Base-by-base conservation (phyloP, 2,113 vertebrate species). In the Osmerus mordax region DNA sequence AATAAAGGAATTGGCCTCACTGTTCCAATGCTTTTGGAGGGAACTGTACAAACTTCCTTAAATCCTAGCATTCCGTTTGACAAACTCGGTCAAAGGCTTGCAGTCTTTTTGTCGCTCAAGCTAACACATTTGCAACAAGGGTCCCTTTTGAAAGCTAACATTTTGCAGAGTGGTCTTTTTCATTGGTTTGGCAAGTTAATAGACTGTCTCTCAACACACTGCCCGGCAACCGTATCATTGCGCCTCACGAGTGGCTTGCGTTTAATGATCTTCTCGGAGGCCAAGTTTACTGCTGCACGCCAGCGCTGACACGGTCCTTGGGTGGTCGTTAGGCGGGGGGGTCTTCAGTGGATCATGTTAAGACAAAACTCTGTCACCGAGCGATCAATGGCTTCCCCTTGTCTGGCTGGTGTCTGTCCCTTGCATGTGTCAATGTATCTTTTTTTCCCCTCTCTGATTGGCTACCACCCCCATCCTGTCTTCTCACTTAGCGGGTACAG, bases 321-420 rank as follows among this genome's bases (percentile, higher is more conserved):
- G 41, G 41, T 47, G 41, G 41, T 47, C 7, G 9, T 47, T 47
- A 9, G 41, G 41, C 6, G 9, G 41, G 41, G 41, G 41, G 41
- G 86, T 89, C 88, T 80, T 86, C 84, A 85, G 70, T 0, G 1
- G 78, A 71, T 83, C 75, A 54, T 77, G 83, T 81, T 81, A 47
- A 81, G 69, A 74, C 65, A 85, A 58, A 52, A 80, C 68, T 85
- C 79, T 83, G 73, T 65, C 73, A 72, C 72, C 79, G 72, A 80
- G 78, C 69, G 86, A 84, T 90, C 83, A 84, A 81, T 86, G 70
- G 14, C 58, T 73, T 82, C 85, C 82, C 77, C 72, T 66, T 85
- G 67, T 84, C 71, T 56, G 69, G 55, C 78, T 83, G 65, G 76
- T 80, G 79, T 64, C 79, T 78, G 76, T 58, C 87, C 69, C 25